phyloP scores from a whole-genome alignment of 2,888 invertebrate species.

The Sminthurinus aureus region DNA sequence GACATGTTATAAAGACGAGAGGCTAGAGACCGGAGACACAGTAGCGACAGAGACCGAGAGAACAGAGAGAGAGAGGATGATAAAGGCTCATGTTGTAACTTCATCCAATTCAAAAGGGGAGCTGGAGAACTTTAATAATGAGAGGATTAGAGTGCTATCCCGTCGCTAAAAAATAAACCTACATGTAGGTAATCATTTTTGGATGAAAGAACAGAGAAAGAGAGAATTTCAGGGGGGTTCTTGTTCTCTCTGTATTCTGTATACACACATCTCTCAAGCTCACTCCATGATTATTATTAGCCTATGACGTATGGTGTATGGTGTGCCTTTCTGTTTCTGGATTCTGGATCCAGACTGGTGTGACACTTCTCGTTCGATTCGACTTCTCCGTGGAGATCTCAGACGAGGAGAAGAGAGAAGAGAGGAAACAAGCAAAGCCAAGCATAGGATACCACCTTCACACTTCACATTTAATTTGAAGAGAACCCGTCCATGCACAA shows the following conservation, averaged over 20 bases:
- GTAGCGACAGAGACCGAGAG: not conserved
- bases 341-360: not conserved
- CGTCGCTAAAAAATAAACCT: conserved; percentile 53
- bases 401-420: conserved; percentile 14
- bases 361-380: not conserved
- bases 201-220: conserved; percentile 42
- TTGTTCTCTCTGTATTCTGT: not conserved
- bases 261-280: no score
- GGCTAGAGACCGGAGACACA: not conserved
- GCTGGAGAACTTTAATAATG: conserved; percentile 55
- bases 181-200: conserved; percentile 53
- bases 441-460: conserved; percentile 30
- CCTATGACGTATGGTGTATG: not conserved
- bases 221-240: conserved; percentile 35
- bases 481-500: conserved; percentile 14
- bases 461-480: conserved; percentile 4
- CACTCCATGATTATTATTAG: not conserved
- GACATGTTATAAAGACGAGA: no score
- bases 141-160: conserved; percentile 54
- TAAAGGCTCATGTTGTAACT: conserved; percentile 31
- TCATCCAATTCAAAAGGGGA: conserved; percentile 44
- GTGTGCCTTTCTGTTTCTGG: no score
- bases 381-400: conserved; percentile 43
- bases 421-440: not conserved
- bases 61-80: not conserved